phyloP scores from a whole-genome alignment of 2,113 vertebrate genomes.

The Lophura nycthemera region DNA sequence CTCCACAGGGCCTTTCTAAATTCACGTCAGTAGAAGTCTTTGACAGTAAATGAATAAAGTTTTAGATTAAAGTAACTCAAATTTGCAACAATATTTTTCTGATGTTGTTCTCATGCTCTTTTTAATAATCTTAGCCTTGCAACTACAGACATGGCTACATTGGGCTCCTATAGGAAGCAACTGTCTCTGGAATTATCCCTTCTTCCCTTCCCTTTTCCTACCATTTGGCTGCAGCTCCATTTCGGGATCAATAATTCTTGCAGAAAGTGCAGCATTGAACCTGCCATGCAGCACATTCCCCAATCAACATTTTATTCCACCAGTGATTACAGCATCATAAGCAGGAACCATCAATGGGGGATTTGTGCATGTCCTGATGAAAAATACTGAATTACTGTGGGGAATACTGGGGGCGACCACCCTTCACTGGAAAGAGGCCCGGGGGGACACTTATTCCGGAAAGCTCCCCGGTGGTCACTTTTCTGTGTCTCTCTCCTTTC shows the following conservation, averaged over 20 bases:
- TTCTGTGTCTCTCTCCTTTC: not conserved
- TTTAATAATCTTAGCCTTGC: not conserved
- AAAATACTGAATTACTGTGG: not conserved
- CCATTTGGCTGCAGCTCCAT: not conserved
- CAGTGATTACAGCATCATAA: not conserved
- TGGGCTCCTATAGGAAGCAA: not conserved
- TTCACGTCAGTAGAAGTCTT: not conserved
- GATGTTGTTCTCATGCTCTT: not conserved
- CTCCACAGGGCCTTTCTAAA: not conserved
- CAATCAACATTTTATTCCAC: not conserved
- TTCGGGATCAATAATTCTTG: not conserved
- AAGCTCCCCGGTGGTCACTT: not conserved
- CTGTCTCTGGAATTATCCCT: not conserved
- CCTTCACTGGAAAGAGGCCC: not conserved
- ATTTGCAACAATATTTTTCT: not conserved
- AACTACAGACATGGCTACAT: not conserved
- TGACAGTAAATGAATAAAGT: not conserved
- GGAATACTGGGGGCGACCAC: not conserved
- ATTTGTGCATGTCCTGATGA: not conserved
- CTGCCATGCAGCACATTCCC: not conserved
- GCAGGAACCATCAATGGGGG: not conserved
- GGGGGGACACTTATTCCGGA: not conserved
- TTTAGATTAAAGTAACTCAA: not conserved
- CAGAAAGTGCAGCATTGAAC: not conserved
- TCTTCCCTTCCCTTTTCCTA: not conserved